Conservation (phyloP, 2,113 vertebrate species). For the Cnemophilus loriae region DNA sequence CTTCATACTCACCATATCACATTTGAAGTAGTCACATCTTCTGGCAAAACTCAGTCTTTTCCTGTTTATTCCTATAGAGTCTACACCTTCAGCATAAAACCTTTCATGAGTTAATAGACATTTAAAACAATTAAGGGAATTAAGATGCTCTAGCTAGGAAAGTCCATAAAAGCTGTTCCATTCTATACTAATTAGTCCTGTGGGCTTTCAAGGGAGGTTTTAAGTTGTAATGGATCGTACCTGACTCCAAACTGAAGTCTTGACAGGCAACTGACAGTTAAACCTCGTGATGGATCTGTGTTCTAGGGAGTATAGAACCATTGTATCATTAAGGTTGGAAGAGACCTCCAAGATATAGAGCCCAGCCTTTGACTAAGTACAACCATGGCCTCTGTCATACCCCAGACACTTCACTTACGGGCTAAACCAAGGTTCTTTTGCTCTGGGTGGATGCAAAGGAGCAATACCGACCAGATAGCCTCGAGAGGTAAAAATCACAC, state of each 20-base stretch:
- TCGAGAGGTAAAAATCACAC: not conserved
- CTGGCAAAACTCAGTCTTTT: not conserved
- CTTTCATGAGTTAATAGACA: not conserved
- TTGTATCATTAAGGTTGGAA: not conserved
- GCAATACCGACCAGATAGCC: not conserved
- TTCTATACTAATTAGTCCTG: not conserved
- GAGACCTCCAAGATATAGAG: not conserved
- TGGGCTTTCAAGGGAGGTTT: not conserved
- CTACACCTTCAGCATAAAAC: not conserved
- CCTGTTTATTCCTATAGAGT: not conserved
- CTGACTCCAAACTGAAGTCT: not conserved
- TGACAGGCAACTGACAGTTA: not conserved
- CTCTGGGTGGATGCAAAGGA: not conserved
- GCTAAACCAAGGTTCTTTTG: not conserved
- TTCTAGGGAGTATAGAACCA: not conserved
- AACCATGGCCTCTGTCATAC: not conserved
- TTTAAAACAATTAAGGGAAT: not conserved
- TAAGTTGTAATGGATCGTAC: not conserved
- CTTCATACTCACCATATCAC: not conserved
- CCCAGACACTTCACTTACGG: not conserved
- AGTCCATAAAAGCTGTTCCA: not conserved
- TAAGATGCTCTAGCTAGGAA: not conserved
- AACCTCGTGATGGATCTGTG: not conserved
- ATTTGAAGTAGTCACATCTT: not conserved
- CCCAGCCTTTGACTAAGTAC: not conserved